Percentiles rank a stretch among this genome's conserved stretches.
These are phyloP conservation scores for Enteromius anoplus DNA, from an alignment of 2,797 vertebrate genomes.

Conservation along the genomic window DNA sequence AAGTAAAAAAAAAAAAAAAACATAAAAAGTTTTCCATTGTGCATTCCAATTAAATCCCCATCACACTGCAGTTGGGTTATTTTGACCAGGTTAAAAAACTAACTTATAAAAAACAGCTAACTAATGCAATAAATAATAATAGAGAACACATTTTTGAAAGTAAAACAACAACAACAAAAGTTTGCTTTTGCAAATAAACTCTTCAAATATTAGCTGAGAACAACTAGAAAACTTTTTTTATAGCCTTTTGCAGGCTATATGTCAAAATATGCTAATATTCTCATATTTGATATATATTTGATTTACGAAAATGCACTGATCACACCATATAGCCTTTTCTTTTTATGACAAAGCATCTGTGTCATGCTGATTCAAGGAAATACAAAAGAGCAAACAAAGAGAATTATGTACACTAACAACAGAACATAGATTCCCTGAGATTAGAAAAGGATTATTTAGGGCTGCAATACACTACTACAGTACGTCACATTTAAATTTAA, in stretches of 20 bases:
- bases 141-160: too few relatives aligned
- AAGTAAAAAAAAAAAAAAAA: too few relatives aligned
- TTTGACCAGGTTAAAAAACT: too few relatives aligned
- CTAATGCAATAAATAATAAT: too few relatives aligned
- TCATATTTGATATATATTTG: too few relatives aligned
- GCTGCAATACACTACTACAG: neutral
- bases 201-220: neutral
- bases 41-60: too few relatives aligned
- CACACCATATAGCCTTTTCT: neutral
- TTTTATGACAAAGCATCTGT: constrained; percentile 11
- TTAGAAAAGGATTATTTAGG: neutral
- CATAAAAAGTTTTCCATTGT: too few relatives aligned
- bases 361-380: constrained; percentile 7
- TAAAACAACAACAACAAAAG: too few relatives aligned
- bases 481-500: neutral
- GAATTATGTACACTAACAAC: constrained; percentile 11
- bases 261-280: neutral
- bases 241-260: too few relatives aligned
- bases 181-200: too few relatives aligned
- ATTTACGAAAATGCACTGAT: neutral
- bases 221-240: neutral
- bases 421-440: constrained; percentile 15
- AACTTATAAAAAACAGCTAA: too few relatives aligned
- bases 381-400: neutral
- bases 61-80: too few relatives aligned